Evolutionary conservation across 2,113 vertebrate species (phyloP), one percentile per base, ranked within the genome.

Genomic region (Centropus unirufus): DNA sequence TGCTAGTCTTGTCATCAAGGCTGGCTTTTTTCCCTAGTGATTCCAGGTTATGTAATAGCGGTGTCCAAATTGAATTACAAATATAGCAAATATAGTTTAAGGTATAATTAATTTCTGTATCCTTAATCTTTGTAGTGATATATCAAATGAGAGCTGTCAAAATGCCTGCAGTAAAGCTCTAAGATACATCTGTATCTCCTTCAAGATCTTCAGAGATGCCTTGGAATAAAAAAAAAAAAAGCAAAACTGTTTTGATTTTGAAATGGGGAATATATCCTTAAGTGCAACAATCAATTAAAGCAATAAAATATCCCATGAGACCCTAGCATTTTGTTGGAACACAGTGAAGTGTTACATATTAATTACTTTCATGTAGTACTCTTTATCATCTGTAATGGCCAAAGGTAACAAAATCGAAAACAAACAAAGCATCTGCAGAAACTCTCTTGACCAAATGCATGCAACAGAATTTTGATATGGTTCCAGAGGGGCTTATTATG

Each of bases 391-490:
- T 77, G 10, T 83, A 83, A 68, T n/a, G 49, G 55, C 22, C 63
- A 86, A 94, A 91, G 12, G 55, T 83, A 95, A 67, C 42, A 1
- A 62, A 95, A 80, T 54, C 10, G 9, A 83, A 96, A 95, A 76
- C 42, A 91, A 83, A 81, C 29, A 91, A 91, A 69, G 17, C n/a
- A n/a, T 18, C 3, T 36, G 7, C 39, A 86, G 61, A 74, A 89
- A 67, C 68, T 74, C 4, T 76, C n/a, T 74, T 59, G 32, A 78
- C 51, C 59, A 59, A 88, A 67, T 14, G 51, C 36, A 77, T n/a
- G 14, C 15, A 44, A 15, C 23, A 74, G 42, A 89, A 66, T 58
- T 91, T 83, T 23, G 8, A 77, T 85, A 74, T 52, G 9, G 19
- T 16, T 92, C 76, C 59, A 68, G 52, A 83, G 24, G 34, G 72